Base-by-base conservation (phyloP, 2,797 vertebrate genomes). In the Oceanodroma leucorhoa region DNA sequence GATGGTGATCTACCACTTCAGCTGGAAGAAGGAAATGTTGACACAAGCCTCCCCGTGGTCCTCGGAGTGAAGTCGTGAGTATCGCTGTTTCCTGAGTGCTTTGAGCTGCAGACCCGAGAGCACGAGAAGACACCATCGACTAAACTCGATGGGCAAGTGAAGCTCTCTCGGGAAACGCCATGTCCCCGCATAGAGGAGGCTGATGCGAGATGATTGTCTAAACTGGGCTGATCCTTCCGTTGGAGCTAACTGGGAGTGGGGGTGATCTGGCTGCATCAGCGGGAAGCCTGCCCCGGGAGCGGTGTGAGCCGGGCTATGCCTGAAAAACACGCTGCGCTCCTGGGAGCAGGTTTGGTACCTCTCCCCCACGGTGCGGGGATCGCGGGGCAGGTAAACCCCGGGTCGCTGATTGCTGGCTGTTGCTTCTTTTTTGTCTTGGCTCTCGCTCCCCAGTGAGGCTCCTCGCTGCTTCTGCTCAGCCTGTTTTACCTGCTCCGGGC, bases 121-220 rank as follows among this genome's bases (percentile, higher is more conserved):
- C 67, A 7, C 0, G 13, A 46, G 38, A 26, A 18, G 41, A 50
- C n/a, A 9, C 36, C 14, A 1, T 43, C 1, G 3, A 4, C 54
- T 92, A 3, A 55, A 17, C 38, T 22, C 5, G 2, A 8, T 3
- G 27, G 29, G 43, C 70, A 23, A 50, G n/a, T 19, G 77, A 45
- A 76, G 12, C n/a, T 29, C 24, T 24, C 11, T 23, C 0, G 5
- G 41, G 41, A 43, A 19, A 5, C 13, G 0, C 83, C 11, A 1
- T 3, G 1, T 51, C 38, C 36, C 32, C 27, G 43, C 4, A 1
- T 10, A 15, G 34, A 19, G 1, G 22, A 55, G 43, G 50, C 36
- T 43, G 38, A 40, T 30, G 30, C 0, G 6, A 60, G 46, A 8
- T 18, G 38, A 5, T 53, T 10, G 3, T 41, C 27, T 38, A 4